phyloP scores from a whole-genome alignment of 1,140 invertebrate genomes.

The Protaetia brevitarsis region DNA sequence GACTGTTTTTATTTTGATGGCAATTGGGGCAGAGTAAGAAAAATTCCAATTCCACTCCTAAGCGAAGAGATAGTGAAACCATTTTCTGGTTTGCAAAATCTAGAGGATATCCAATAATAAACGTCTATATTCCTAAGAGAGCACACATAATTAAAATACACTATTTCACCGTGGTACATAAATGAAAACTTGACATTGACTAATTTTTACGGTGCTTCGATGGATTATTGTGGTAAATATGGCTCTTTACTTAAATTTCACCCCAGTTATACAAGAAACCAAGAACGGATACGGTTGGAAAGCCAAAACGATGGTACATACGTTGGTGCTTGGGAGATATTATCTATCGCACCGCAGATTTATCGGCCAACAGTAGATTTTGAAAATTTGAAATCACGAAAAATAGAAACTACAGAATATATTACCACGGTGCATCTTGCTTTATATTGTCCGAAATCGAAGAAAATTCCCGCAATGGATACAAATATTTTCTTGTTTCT shows the following conservation, averaged over 20 bases:
- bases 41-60: neutral
- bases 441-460: slow-evolving; percentile 47
- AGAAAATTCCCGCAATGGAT: slow-evolving; percentile 48
- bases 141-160: slow-evolving; percentile 35
- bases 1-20: slow-evolving; percentile 8
- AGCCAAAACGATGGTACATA: slow-evolving; percentile 41
- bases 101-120: slow-evolving; percentile 31
- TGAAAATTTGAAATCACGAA: slow-evolving; percentile 40
- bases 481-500: slow-evolving; percentile 46
- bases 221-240: slow-evolving; percentile 43
- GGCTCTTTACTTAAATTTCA: slow-evolving; percentile 46
- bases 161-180: slow-evolving; percentile 23
- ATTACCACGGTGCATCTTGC: slow-evolving; percentile 47
- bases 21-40: neutral
- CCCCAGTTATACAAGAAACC: slow-evolving; percentile 32
- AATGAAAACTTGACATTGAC: slow-evolving; percentile 20
- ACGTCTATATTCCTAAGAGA: slow-evolving; percentile 42
- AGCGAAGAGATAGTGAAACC: neutral
- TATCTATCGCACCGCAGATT: slow-evolving; percentile 40
- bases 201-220: slow-evolving; percentile 38
- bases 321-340: slow-evolving; percentile 47
- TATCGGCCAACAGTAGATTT: slow-evolving; percentile 48
- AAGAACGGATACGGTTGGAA: slow-evolving; percentile 29
- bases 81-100: neutral
- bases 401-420: slow-evolving; percentile 44